These are phyloP conservation scores for Xenus cinereus DNA, from an alignment of 2,113 vertebrate genomes.

Conservation along the genomic window DNA sequence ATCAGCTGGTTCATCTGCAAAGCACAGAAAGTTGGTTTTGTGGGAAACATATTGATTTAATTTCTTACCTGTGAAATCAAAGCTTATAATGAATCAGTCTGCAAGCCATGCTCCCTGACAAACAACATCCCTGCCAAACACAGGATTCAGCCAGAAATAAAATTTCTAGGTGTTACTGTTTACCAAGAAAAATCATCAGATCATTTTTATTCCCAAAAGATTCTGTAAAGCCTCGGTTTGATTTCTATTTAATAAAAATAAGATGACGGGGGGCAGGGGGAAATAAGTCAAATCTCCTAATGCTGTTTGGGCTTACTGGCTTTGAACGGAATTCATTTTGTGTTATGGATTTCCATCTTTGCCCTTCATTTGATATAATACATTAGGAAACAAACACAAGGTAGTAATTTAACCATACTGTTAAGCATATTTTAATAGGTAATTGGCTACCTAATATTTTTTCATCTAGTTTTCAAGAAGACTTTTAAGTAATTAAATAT, in stretches of 20 bases:
- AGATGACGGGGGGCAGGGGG: background rate
- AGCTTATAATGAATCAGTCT: background rate
- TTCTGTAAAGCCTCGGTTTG: background rate
- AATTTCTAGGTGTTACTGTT: background rate
- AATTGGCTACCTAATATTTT: background rate
- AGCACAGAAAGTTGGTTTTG: background rate
- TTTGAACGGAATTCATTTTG: background rate
- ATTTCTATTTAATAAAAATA: constrained; percentile 39
- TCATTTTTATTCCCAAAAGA: background rate
- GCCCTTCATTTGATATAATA: background rate
- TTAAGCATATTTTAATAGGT: background rate
- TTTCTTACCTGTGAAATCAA: constrained; percentile 32
- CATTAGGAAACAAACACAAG: background rate
- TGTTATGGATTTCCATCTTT: background rate
- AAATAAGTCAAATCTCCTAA: background rate
- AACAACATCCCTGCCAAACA: background rate
- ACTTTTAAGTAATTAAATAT: background rate
- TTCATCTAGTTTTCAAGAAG: background rate
- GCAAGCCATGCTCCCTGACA: background rate
- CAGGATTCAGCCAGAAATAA: background rate
- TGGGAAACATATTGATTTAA: constrained; percentile 10
- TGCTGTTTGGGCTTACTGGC: background rate
- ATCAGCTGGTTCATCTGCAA: background rate
- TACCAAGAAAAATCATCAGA: background rate
- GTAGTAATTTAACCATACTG: background rate